These are phyloP conservation scores for Eremophila alpestris DNA, from an alignment of 2,797 vertebrate species.

Conservation along the genomic window DNA sequence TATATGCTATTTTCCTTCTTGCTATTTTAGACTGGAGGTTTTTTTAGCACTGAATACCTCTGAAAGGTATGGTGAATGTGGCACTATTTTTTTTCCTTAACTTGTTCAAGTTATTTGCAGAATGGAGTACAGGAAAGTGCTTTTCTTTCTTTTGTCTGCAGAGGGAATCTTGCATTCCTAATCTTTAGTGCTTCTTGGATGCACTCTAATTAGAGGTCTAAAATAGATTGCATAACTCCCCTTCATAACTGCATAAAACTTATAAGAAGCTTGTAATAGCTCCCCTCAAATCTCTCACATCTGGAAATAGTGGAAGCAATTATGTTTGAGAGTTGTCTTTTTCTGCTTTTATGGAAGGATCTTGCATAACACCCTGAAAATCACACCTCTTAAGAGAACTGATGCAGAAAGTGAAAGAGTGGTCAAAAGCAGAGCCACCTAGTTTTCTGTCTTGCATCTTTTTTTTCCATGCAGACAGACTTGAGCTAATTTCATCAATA, in stretches of 20 bases:
- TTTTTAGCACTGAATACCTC: not conserved
- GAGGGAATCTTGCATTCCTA: not conserved
- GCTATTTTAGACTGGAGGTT: not conserved
- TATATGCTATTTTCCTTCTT: not conserved
- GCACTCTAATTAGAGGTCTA: not conserved
- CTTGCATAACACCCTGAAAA: not conserved
- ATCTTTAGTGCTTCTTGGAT: not conserved
- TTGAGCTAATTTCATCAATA: not conserved
- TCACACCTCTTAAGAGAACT: not conserved
- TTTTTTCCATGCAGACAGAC: not conserved
- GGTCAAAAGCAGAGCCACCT: not conserved
- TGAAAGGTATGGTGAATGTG: not conserved
- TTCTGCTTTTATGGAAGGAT: not conserved
- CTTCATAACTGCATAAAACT: not conserved
- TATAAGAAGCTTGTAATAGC: not conserved
- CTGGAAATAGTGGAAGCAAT: not conserved
- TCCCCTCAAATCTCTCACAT: not conserved
- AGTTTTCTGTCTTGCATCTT: not conserved
- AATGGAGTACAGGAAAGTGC: not conserved
- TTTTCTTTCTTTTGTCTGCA: slow-evolving; percentile 3
- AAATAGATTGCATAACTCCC: not conserved
- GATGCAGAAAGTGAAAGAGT: not conserved
- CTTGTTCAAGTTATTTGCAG: not conserved
- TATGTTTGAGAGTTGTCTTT: not conserved
- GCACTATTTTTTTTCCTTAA: not conserved